Evolutionary conservation across 1,140 invertebrate genomes (phyloP), one percentile per base, ranked within the genome.

Genomic region (Triops longicaudatus): DNA sequence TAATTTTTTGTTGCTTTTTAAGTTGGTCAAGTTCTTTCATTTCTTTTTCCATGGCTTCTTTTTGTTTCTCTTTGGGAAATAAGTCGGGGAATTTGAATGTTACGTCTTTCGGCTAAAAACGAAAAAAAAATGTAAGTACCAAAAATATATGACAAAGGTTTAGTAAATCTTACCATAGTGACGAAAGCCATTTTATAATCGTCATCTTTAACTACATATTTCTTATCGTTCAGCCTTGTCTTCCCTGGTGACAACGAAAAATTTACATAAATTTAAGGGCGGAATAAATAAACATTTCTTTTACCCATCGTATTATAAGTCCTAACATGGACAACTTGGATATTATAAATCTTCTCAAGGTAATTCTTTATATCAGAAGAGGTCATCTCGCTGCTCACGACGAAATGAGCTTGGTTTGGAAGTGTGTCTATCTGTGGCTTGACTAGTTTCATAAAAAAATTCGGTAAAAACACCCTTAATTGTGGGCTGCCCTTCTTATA

Each of bases 371-470:
- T 87, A 84, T 98, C 96, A 79, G 86, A 81, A 84, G 88, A 90
- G 14, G 93, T 96, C 90, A 96, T 96, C 86, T 87, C 83, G 84
- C 92, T 91, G 6, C 95, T 95, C 79, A 93, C 92, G 72, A 90
- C 86, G 86, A 98, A 98, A 73, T 90, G 86, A 1, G 95, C 91
- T 71, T 92, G 82, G 86, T 97, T 95, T 44, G 89, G 87, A 75
- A 91, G 90, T 26, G 88, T 85, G 1, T 81, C 63, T 44, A 87
- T 81, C 6, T 83, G 80, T 4, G 91, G 89, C 74, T 88, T 86
- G 1, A 97, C 87, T 5, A 98, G 80, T 85, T 96, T 98, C 90
- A 98, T 91, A 91, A 92, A 97, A 84, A 97, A 97, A 84, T 97
- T 94, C 12, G 96, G 95, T 27, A 98, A 83, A 85, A 95, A 97